Conservation (phyloP, 2,888 invertebrate genomes). For the Eristalis intricaria region DNA sequence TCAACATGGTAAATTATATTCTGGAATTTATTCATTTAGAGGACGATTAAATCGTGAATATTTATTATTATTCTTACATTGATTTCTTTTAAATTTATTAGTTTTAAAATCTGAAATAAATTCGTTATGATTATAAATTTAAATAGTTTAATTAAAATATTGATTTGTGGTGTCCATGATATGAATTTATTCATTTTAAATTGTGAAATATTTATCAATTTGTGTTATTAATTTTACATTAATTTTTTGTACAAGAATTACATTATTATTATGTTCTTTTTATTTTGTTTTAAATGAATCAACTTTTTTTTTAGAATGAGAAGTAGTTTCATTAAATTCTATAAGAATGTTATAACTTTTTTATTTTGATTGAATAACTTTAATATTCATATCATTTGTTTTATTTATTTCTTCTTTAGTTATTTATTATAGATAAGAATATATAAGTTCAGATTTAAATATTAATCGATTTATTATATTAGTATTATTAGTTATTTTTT, state of each 20-base stretch:
- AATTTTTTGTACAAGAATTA: too few relatives aligned
- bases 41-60: slow-evolving; percentile 83
- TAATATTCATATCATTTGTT: slow-evolving; percentile 86
- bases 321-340: slow-evolving; percentile 83
- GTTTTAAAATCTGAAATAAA: too few relatives aligned
- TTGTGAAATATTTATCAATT: too few relatives aligned
- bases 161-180: too few relatives aligned
- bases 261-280: slow-evolving; percentile 78
- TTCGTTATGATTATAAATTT: too few relatives aligned
- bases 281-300: slow-evolving; percentile 82
- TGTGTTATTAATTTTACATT: too few relatives aligned
- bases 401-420: slow-evolving; percentile 86
- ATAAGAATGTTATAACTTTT: too few relatives aligned
- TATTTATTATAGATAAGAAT: slow-evolving; percentile 85
- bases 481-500: slow-evolving; percentile 86
- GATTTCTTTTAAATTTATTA: slow-evolving; percentile 85
- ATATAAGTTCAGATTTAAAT: slow-evolving; percentile 84
- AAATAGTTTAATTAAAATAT: too few relatives aligned
- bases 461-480: slow-evolving; percentile 85
- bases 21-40: too few relatives aligned
- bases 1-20: too few relatives aligned
- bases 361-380: too few relatives aligned
- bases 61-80: slow-evolving; percentile 85
- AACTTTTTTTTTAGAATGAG: slow-evolving; percentile 83
- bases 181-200: too few relatives aligned